These are phyloP conservation scores for Todus mexicanus DNA, from an alignment of 2,797 vertebrate species.

Conservation along the genomic window DNA sequence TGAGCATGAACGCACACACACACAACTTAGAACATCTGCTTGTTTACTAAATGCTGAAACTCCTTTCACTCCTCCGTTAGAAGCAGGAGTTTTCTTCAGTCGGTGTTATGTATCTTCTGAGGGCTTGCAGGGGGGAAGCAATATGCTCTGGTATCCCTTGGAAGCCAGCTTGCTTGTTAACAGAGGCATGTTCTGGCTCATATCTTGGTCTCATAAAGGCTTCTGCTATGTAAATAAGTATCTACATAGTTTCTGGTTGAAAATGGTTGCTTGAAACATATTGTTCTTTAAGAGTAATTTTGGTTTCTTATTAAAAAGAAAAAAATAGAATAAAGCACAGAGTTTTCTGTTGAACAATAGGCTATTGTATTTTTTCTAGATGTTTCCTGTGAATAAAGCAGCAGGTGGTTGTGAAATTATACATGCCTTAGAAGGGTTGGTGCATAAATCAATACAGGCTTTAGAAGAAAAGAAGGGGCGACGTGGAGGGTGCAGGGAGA, in stretches of 20 bases:
- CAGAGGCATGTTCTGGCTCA: neutral
- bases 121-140: neutral
- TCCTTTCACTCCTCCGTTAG: neutral
- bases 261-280: constrained; percentile 42
- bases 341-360: constrained; percentile 47
- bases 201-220: neutral
- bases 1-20: too few relatives aligned
- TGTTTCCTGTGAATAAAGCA: constrained; percentile 44
- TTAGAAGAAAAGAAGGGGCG: neutral
- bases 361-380: constrained; percentile 33
- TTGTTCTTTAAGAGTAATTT: constrained; percentile 36
- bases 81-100: neutral
- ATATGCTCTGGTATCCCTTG: neutral
- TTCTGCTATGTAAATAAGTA: neutral
- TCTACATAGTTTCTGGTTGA: neutral
- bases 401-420: constrained; percentile 48
- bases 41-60: neutral
- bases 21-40: neutral
- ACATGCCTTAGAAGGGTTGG: neutral
- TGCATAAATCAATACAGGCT: neutral
- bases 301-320: constrained; percentile 29
- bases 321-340: neutral
- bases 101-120: neutral
- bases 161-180: neutral
- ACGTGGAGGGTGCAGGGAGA: neutral